phyloP scores from a whole-genome alignment of 2,797 vertebrate species.

The Graptemys geographica region DNA sequence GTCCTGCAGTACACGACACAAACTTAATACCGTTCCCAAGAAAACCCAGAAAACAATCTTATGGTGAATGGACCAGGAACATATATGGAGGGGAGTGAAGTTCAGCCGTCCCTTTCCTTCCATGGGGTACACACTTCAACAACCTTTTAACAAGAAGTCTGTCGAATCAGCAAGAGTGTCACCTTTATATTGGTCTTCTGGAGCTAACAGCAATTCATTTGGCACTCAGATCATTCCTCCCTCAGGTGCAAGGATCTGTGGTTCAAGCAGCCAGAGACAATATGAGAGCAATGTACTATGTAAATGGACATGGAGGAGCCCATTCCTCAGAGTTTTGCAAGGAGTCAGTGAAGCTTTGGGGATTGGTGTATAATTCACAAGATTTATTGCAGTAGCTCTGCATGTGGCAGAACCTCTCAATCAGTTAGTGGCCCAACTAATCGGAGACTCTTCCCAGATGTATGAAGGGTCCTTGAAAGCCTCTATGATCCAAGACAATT shows the following conservation, averaged over 20 bases:
- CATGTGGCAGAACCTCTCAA: not conserved
- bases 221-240: not conserved
- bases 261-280: not conserved
- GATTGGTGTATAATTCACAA: not conserved
- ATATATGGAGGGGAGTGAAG: not conserved
- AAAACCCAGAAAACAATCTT: not conserved
- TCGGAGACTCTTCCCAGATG: not conserved
- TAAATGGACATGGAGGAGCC: not conserved
- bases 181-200: not conserved
- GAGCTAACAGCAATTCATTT: not conserved
- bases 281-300: not conserved
- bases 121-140: not conserved
- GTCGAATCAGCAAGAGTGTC: not conserved
- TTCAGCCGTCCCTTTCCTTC: not conserved
- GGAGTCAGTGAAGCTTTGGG: too few species aligned
- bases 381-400: not conserved
- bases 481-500: not conserved
- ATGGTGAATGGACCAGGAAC: not conserved
- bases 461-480: not conserved
- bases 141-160: not conserved
- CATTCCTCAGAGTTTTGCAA: not conserved
- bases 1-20: not conserved
- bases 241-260: not conserved
- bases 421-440: not conserved
- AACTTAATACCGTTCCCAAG: not conserved